Evolutionary conservation across 2,888 invertebrate species (phyloP), one percentile per base, ranked within the genome.

Genomic region (Nomada flava): DNA sequence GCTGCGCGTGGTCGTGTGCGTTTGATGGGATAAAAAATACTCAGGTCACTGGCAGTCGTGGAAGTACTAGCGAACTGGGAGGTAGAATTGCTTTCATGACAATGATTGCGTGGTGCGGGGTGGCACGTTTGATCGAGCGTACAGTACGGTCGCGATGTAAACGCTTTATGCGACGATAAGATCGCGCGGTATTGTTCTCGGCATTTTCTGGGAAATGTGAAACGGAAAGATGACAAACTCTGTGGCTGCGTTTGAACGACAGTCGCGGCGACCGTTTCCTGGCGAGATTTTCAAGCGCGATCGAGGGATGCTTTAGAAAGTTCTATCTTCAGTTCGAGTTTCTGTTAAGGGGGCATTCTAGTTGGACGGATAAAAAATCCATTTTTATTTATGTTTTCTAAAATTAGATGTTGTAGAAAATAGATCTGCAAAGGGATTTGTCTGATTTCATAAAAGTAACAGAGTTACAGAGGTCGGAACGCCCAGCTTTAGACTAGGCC

Each of bases 71-170:
- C 36, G 63, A 29, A 64, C 57, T 1, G 5, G 77, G 26, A 44
- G 65, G 52, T 10, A 20, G 69, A 50, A 23, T 57, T n/a, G 29
- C 26, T 79, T 64, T 76, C 70, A 18, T 23, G 65, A 36, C 52
- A 52, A 36, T 53, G 55, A 78, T 63, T 44, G 42, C 57, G 7
- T 55, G 42, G 26, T 9, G 36, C 3, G 20, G n/a, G 23, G 42
- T 20, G 65, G 44, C 36, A 57, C 36, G n/a, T 59, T 81, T 64
- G 68, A 80, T 79, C 63, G 73, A 69, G 72, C 47, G 29, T 44
- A 18, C 57, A 29, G 63, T 63, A 26, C 52, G 52, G 18, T 29
- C 13, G 57, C 52, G 69, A 63, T 68, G 44, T 74, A 57, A 67
- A 67, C 62, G 62, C 13, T 68, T 74, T 65, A 52, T 18, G 57